These are phyloP conservation scores for Galerucella nymphaeae DNA, from an alignment of 2,888 invertebrate genomes.

Conservation along the genomic window DNA sequence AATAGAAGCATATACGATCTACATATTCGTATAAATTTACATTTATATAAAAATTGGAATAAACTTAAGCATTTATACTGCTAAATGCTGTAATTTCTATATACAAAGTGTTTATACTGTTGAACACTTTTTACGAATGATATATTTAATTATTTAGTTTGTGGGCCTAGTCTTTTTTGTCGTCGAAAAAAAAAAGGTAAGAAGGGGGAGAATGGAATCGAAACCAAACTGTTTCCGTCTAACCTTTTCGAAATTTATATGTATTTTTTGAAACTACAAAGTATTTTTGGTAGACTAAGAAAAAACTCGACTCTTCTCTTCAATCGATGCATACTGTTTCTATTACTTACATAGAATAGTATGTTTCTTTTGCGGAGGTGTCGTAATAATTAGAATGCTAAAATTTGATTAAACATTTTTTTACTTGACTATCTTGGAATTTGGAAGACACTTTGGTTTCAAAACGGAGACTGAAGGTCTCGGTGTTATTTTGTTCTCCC, in stretches of 20 bases:
- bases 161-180: constrained; percentile 3
- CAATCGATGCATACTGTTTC: constrained; percentile 31
- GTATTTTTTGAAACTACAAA: constrained; percentile 7
- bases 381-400: constrained; percentile 11
- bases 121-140: constrained; percentile 20
- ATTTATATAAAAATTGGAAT: neutral
- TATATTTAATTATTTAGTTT: neutral
- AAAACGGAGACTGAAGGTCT: constrained; percentile 62
- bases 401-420: neutral
- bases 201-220: constrained; percentile 63
- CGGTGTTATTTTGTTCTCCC: constrained; percentile 57
- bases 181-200: constrained; percentile 57
- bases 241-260: neutral
- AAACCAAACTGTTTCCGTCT: constrained; percentile 59
- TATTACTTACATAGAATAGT: constrained; percentile 47
- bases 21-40: too few species aligned
- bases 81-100: constrained; percentile 18
- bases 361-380: constrained; percentile 30
- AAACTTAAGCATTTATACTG: constrained; percentile 26
- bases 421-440: constrained; percentile 3
- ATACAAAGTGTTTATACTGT: constrained; percentile 36
- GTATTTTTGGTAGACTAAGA: neutral
- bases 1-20: too few species aligned
- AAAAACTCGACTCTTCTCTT: constrained; percentile 7
- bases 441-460: constrained; percentile 59